phyloP scores from a whole-genome alignment of 2,888 invertebrate genomes.

The Drosophila koepferae region DNA sequence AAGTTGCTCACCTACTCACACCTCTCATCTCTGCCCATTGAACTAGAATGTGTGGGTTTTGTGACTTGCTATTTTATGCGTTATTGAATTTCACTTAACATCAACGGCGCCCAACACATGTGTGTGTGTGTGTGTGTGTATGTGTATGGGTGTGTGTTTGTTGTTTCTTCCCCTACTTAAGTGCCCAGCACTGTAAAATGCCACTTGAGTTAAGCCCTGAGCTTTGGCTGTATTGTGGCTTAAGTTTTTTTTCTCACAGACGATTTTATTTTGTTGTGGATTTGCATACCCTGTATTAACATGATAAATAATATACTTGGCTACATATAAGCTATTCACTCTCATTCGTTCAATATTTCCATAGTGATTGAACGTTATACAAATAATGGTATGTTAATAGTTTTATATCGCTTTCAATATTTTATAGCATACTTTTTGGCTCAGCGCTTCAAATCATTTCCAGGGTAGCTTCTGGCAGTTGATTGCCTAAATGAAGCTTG shows the following conservation, averaged over 20 bases:
- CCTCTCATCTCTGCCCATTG: background rate
- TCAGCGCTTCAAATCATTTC: background rate
- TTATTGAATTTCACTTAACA: constrained; percentile 81
- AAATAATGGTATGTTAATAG: background rate
- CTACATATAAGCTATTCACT: background rate
- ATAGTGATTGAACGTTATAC: too few relatives aligned
- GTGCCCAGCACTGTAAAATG: constrained; percentile 53
- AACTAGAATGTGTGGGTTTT: constrained; percentile 31
- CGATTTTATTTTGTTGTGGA: background rate
- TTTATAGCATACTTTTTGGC: constrained; percentile 9
- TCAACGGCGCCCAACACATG: constrained; percentile 50
- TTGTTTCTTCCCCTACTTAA: constrained; percentile 39
- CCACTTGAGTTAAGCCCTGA: constrained; percentile 55
- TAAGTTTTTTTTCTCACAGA: constrained; percentile 22
- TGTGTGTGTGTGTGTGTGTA: constrained; percentile 13
- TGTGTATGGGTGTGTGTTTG: constrained; percentile 13
- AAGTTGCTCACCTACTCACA: constrained; percentile 1
- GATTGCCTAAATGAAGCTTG: background rate
- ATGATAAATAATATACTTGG: background rate
- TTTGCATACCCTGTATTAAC: constrained; percentile 23
- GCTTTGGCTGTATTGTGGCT: constrained; percentile 36
- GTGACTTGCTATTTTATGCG: constrained; percentile 74
- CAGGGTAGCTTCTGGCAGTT: constrained; percentile 9
- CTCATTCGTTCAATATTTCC: background rate
- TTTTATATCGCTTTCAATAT: background rate